Evolutionary conservation across 2,113 vertebrate genomes (phyloP), one percentile per base, ranked within the genome.

Genomic region (Xyliphius kryptos): DNA sequence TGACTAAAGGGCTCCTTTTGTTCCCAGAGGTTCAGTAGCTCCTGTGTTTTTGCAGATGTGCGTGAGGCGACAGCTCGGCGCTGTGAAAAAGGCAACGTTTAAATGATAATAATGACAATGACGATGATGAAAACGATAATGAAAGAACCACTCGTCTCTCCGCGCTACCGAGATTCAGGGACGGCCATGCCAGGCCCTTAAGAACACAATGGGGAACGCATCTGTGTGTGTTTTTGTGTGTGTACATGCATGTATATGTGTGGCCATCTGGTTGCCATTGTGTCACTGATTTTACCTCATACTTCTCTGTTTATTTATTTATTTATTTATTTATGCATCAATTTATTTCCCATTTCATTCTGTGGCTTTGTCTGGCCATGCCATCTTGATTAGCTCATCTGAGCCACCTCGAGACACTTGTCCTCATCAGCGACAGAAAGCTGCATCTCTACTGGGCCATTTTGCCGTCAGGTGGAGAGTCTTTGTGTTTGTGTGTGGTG

Each of bases 201-300:
- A 86, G 87, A 87, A 57, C 76, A 90, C 89, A 91, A 89, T 90
- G n/a, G 84, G 84, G 84, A 86, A 83, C 85, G 83, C 67, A 66
- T 89, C 89, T 91, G 87, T 89, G 89, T 87, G 87, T 87, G 48
- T n/a, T n/a, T n/a, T n/a, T 17, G 56, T 90, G 85, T 89, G 85
- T 88, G 83, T 88, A 82, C 80, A 88, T 85, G 85, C 85, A 87
- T 90, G 87, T 89, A 87, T 87, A 51, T 47, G 59, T 87, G 86
- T 82, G 87, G 88, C 82, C 88, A 91, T 91, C 91, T 91, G 89
- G 91, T 81, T 83, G 88, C 88, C 85, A 85, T 88, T 79, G 80
- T 90, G 88, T 88, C 91, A 88, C 87, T 88, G 82, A 90, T 87
- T 89, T 88, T 87, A 85, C 92, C 85, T 91, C 88, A 79, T 86